A percentile compares a stretch with the other conserved stretches of the same genome.
phyloP scores from a whole-genome alignment of 2,113 vertebrate genomes.

The Scortum barcoo region DNA sequence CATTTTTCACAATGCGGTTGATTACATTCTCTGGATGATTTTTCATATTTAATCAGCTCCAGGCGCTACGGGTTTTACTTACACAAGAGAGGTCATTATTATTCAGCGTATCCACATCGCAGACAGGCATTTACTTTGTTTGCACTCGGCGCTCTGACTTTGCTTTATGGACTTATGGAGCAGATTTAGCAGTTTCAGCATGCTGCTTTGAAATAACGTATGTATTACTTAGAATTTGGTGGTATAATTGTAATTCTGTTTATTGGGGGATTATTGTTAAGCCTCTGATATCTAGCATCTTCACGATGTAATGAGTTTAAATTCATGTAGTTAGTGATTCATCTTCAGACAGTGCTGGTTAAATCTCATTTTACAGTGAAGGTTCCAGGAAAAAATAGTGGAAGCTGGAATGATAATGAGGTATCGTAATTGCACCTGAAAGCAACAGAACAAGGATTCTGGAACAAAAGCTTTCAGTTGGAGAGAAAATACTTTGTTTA shows the following conservation, averaged over 20 bases:
- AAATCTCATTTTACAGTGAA: constrained; percentile 5
- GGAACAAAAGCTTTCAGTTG: constrained; percentile 7
- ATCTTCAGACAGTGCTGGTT: constrained; percentile 27
- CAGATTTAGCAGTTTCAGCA: not conserved
- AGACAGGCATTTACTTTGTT: constrained; percentile 31
- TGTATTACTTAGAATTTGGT: not conserved
- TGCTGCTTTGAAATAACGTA: not conserved
- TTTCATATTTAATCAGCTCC: constrained; percentile 75
- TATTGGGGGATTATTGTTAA: constrained; percentile 4
- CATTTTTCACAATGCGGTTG: constrained; percentile 70
- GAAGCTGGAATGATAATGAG: constrained; percentile 3
- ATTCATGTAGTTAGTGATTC: not conserved
- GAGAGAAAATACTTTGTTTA: not conserved
- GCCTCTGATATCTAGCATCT: not conserved
- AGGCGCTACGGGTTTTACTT: constrained; percentile 52
- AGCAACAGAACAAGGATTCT: constrained; percentile 21
- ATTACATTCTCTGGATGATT: constrained; percentile 67
- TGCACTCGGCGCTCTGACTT: not conserved
- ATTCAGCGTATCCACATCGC: constrained; percentile 36
- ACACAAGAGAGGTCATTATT: constrained; percentile 47
- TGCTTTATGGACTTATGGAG: not conserved
- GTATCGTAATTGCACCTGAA: constrained; percentile 32
- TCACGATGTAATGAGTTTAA: not conserved
- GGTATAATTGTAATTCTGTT: constrained; percentile 4
- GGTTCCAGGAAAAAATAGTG: constrained; percentile 22